Base-by-base conservation (phyloP, 2,888 invertebrate species). In the Zhengitettix transpicula region DNA sequence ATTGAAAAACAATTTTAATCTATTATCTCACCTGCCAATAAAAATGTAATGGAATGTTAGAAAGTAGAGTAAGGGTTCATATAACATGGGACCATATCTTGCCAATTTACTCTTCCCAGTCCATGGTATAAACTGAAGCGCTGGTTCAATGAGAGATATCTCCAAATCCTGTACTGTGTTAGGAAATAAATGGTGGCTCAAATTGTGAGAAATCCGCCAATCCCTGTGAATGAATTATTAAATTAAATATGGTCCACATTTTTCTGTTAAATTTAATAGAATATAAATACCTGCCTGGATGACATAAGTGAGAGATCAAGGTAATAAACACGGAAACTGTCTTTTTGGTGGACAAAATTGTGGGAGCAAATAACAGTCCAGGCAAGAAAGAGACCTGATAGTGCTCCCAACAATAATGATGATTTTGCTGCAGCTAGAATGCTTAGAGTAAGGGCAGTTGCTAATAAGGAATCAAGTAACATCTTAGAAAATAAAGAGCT, bases 101-200 rank as follows among this genome's bases (percentile, higher is more conserved):
- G 74, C 71, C 2, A 78, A 54, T 1, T 74, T 63, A 17, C 77
- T 75, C 69, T 82, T 83, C 9, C 64, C 57, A 1, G 63, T 71
- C 1, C 65, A 65, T 0, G 89, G 86, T 57, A 85, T 70, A 75
- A 81, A 89, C 55, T 79, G 76, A 1, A 86, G 69, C 47, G 84
- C 68, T 0, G 89, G 89, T 68, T 87, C 85, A 44, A 81, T 73
- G 58, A 78, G 73, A 57, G 83, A 81, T 14, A 89, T 74, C 70
- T 90, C 87, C 63, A 83, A 74, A 71, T 90, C 90, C 71, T 82
- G 78, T 7, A 84, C 72, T 0, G 89, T 86, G 69, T 91, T 90
- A 0, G 89, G 81, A 68, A 82, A 88, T 11, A 85, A 73, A 68
- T 91, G 90, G 70, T 90, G 90, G 44, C 88, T 88, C 53, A 90